Evolutionary conservation across 2,113 vertebrate species (phyloP), one percentile per base, ranked within the genome.

Genomic region (Seriola quinqueradiata): DNA sequence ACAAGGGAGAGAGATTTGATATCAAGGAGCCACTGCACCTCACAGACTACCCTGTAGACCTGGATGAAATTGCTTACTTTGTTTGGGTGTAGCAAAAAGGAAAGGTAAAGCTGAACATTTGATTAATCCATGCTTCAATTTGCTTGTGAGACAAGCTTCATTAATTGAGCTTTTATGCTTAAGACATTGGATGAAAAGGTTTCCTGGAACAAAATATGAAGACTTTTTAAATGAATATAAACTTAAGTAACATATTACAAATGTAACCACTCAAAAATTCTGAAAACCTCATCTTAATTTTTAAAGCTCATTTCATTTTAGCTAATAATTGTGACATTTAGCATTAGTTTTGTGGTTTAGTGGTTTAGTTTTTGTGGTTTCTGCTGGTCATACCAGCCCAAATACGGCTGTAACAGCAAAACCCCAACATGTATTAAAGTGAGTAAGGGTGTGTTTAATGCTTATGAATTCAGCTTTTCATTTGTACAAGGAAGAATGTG

Each of bases 51-150:
- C 96, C 97, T 0, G 96, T 99, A 0, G 97, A 98, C 86, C 92
- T 99, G 79, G 97, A 99, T 0, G 97, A 99, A 93, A 95, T 99
- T 2, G 98, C 98, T 44, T 99, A 98, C 89, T 99, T 99, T 90
- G 86, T 95, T 77, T 97, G 95, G 96, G 94, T 95, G 70, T 93
- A 94, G 81, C 61, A 81, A 28, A 34, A 73, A 66, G 9, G 55
- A n/a, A 70, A 71, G 48, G 25, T 28, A 23, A 81, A 75, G n/a
- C n/a, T 54, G 2, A 83, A 79, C 8, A 71, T 25, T 72, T 66
- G 38, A 57, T 70, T 66, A 46, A 59, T 40, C 16, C 17, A 9
- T 19, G 21, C 34, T 63, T 25, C 21, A 11, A 57, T 69, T 61
- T 63, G 25, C 63, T 46, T 69, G 7, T 61, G 40, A 61, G 70